phyloP scores from a whole-genome alignment of 2,888 invertebrate species.

The Drosophila sordidula region DNA sequence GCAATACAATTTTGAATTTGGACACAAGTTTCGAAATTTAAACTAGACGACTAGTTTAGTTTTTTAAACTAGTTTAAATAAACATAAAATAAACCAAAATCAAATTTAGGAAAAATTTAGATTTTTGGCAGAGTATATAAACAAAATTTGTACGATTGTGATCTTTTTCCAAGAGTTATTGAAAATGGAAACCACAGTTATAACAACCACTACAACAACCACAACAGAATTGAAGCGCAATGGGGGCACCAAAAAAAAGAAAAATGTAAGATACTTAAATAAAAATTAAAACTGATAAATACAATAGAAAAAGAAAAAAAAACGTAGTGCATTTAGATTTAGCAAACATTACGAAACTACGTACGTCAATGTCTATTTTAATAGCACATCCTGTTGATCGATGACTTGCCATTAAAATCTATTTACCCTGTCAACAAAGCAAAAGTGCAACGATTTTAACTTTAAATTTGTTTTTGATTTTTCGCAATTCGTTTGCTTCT shows the following conservation, averaged over 20 bases:
- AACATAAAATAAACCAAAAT: neutral
- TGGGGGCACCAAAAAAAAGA: slow-evolving; percentile 48
- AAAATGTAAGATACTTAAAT: slow-evolving; percentile 48
- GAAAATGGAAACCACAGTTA: slow-evolving; percentile 73
- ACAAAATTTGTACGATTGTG: slow-evolving; percentile 20
- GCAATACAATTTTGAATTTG: slow-evolving; percentile 12
- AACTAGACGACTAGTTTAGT: neutral
- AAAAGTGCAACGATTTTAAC: slow-evolving; percentile 16
- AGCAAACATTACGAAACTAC: slow-evolving; percentile 34
- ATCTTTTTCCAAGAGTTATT: slow-evolving; percentile 24
- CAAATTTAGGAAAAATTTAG: neutral
- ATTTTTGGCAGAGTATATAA: no score
- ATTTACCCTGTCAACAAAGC: slow-evolving; percentile 50
- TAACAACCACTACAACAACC: slow-evolving; percentile 71
- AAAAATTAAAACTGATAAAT: neutral
- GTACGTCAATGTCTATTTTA: slow-evolving; percentile 63
- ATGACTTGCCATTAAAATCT: slow-evolving; percentile 47
- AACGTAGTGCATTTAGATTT: slow-evolving; percentile 11
- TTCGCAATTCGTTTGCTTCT: slow-evolving; percentile 5
- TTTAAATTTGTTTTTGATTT: slow-evolving; percentile 18
- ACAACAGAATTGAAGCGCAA: slow-evolving; percentile 56
- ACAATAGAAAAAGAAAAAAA: neutral
- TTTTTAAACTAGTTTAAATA: no score
- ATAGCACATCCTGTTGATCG: slow-evolving; percentile 61
- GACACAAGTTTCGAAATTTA: slow-evolving; percentile 27